Conservation (phyloP, 2,888 invertebrate species). For the Germaria angustata region DNA sequence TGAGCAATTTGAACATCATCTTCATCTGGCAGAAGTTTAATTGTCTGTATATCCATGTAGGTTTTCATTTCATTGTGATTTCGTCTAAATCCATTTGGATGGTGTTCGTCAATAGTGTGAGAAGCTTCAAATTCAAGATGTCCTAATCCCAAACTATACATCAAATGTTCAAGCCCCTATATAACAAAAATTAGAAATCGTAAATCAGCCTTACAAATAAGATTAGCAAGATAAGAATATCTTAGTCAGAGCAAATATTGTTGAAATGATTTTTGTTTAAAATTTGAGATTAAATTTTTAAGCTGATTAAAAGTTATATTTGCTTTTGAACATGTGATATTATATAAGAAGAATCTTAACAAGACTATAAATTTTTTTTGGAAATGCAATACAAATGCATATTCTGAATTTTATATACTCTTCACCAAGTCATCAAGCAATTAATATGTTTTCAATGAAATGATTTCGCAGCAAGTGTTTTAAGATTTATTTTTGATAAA, state of each 20-base stretch:
- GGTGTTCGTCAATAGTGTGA: conserved; percentile 78
- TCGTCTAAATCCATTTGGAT: conserved; percentile 73
- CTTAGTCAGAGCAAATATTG: background rate
- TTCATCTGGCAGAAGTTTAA: conserved; percentile 63
- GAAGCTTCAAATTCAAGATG: conserved; percentile 82
- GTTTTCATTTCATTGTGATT: conserved; percentile 64
- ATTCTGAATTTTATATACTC: no score
- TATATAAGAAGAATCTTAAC: no score
- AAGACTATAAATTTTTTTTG: no score
- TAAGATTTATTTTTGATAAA: no score
- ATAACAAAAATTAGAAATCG: background rate
- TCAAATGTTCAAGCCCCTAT: conserved; percentile 85
- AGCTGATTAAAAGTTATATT: background rate
- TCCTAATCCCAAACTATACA: conserved; percentile 85
- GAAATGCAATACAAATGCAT: no score
- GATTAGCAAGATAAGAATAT: background rate
- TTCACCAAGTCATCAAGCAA: no score
- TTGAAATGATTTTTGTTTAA: background rate
- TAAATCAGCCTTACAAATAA: background rate
- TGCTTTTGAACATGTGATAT: no score
- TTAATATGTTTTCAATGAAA: no score
- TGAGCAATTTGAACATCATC: conserved; percentile 66
- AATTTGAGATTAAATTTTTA: background rate
- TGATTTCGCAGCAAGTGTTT: no score
- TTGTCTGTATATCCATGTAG: conserved; percentile 69